These are phyloP conservation scores for Euzetes globulus DNA, from an alignment of 2,888 invertebrate genomes.

Conservation along the genomic window DNA sequence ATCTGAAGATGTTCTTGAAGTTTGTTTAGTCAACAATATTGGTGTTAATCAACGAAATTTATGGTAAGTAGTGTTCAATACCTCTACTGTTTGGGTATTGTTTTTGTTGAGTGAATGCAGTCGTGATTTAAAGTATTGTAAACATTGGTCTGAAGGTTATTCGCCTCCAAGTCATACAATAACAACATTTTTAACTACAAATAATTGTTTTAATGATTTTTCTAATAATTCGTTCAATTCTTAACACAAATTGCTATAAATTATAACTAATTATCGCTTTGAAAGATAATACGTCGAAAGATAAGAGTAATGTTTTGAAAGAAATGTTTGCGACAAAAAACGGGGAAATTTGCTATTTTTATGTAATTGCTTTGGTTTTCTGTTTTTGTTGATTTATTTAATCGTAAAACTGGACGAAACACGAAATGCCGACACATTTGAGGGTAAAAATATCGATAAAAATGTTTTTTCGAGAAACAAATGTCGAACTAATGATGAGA, in stretches of 20 bases:
- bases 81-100: too few species aligned
- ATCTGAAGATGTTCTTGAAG: too few species aligned
- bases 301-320: neutral
- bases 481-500: constrained; percentile 17
- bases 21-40: too few species aligned
- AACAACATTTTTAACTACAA: too few species aligned
- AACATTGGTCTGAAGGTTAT: neutral
- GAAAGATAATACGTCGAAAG: neutral
- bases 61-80: too few species aligned
- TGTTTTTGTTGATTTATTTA: neutral
- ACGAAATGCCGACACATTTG: constrained; percentile 17
- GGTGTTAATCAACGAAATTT: too few species aligned
- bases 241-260: too few species aligned
- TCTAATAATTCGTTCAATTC: too few species aligned
- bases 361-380: neutral
- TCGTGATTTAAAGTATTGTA: neutral
- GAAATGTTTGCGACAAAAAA: neutral
- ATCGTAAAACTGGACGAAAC: constrained; percentile 23
- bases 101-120: too few species aligned
- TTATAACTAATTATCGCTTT: too few species aligned
- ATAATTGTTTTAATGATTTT: too few species aligned
- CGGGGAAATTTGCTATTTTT: neutral
- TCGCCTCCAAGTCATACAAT: neutral
- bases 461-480: neutral
- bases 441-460: neutral